Base-by-base conservation (phyloP, 64 coral and sea anemone species). In the Montipora capricornis region DNA sequence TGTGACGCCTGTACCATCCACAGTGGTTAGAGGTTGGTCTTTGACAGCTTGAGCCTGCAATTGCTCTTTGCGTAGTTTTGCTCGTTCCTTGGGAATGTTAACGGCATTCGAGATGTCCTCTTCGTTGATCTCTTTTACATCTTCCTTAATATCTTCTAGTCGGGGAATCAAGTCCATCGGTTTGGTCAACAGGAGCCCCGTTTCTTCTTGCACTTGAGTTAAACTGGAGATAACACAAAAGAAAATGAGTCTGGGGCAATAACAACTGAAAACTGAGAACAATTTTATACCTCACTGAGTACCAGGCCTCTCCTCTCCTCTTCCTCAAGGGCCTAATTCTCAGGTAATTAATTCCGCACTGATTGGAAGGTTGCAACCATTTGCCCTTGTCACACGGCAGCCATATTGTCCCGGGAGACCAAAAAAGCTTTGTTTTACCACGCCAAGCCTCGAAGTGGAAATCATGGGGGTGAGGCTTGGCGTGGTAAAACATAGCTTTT, bases 151-250 rank as follows among this genome's bases (percentile, higher is more conserved):
- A 5, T 79, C 78, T 5, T 61, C 93, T 9, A 74, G 58, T 29
- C 84, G 89, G 20, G 83, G 70, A 47, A 90, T 52, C 68, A 95
- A 62, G 16, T 94, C 89, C 55, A 81, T 81, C 1, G 96, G 96
- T 55, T 88, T 90, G 3, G 89, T 88, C 5, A 98, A 83, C 5
- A 98, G 61, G 24, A 98, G 74, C 0, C 92, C 96, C 1, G 93
- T 82, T 49, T 98, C 96, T 84, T 98, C 89, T 60, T 91, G 87
- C 1, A 95, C 83, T 80, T 90, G 84, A 73, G 96, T 98, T 49
- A 98, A 74, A 79, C 96, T 98, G 75, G 3, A 87, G 47, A 17
- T 50, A 19, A 19, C 9, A 64, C 8, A 64, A 16, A 64, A 19
- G 4, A 15, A 15, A 55, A 64, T 12, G 14, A 64, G 11, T 64